Conservation (phyloP, 2,888 invertebrate genomes). For the Caenorhabditis japonica region DNA sequence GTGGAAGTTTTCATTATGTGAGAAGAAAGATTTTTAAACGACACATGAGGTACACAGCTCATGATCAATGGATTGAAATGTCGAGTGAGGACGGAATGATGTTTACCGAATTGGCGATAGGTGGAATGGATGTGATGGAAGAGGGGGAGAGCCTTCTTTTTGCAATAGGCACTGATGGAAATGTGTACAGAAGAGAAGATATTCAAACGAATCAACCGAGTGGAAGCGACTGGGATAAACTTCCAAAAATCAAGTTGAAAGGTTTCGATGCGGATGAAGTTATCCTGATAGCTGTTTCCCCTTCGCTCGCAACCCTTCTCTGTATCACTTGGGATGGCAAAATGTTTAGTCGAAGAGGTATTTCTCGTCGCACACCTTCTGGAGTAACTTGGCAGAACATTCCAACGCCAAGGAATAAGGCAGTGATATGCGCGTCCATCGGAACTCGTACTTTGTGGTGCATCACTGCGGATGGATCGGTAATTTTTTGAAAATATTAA, state of each 20-base stretch:
- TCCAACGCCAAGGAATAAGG: constrained; percentile 35
- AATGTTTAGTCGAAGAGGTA: constrained; percentile 47
- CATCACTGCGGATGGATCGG: constrained; percentile 51
- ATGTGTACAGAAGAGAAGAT: constrained; percentile 37
- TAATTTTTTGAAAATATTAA: constrained; percentile 6
- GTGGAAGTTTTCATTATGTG: constrained; percentile 42
- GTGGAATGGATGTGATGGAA: constrained; percentile 37
- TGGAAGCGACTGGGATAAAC: constrained; percentile 18
- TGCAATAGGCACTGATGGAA: constrained; percentile 52
- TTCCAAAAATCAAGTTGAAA: constrained; percentile 22
- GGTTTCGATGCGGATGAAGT: constrained; percentile 51
- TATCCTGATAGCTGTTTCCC: constrained; percentile 43
- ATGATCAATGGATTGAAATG: constrained; percentile 55
- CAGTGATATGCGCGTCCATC: constrained; percentile 43
- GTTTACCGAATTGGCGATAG: constrained; percentile 47
- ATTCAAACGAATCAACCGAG: constrained; percentile 22
- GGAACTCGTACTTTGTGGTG: constrained; percentile 54
- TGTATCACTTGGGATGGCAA: constrained; percentile 61
- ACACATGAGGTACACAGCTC: constrained; percentile 55
- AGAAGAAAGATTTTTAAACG: constrained; percentile 49
- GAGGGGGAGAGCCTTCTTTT: constrained; percentile 49
- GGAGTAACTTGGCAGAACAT: constrained; percentile 45
- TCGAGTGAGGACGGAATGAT: constrained; percentile 16
- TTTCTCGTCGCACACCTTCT: constrained; percentile 13
- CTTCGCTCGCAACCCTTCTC: constrained; percentile 40